Conservation (phyloP, 64 coral and sea anemone species). For the Cladopsammia gracilis region DNA sequence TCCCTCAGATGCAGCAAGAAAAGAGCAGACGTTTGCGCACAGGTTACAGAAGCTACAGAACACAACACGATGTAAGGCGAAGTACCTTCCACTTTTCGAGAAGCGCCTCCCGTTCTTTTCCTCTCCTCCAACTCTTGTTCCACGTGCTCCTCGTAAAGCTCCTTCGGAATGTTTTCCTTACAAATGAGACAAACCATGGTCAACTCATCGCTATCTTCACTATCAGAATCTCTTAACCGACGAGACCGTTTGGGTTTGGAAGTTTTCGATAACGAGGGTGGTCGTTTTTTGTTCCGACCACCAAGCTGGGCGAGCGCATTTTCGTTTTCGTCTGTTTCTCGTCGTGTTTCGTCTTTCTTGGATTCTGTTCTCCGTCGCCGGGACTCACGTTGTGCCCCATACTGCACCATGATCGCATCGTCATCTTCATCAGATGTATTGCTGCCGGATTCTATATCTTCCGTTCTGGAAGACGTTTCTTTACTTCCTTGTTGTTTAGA, state of each 20-base stretch:
- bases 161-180: conserved; percentile 31
- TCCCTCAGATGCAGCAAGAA: neutral
- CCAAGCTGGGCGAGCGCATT: neutral
- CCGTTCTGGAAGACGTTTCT: neutral
- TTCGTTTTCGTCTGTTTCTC: conserved; percentile 5
- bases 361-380: neutral
- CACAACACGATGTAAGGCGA: neutral
- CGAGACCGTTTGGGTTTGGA: conserved; percentile 21
- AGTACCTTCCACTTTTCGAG: conserved; percentile 2
- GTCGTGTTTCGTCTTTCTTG: neutral
- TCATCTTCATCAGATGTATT: conserved; percentile 5
- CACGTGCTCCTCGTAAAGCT: neutral
- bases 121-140: conserved; percentile 37
- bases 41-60: no score
- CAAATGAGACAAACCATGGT: neutral
- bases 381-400: conserved; percentile 1
- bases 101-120: neutral
- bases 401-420: conserved; percentile 3
- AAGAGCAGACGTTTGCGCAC: neutral
- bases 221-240: neutral
- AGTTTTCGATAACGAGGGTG: neutral
- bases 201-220: conserved; percentile 21
- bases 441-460: conserved; percentile 1
- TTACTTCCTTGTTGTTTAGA: neutral
- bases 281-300: neutral